A percentile compares a stretch with the other conserved stretches of the same genome.
Evolutionary conservation across 1,140 invertebrate genomes (phyloP).

Genomic region (Drosophila kurseongensis): DNA sequence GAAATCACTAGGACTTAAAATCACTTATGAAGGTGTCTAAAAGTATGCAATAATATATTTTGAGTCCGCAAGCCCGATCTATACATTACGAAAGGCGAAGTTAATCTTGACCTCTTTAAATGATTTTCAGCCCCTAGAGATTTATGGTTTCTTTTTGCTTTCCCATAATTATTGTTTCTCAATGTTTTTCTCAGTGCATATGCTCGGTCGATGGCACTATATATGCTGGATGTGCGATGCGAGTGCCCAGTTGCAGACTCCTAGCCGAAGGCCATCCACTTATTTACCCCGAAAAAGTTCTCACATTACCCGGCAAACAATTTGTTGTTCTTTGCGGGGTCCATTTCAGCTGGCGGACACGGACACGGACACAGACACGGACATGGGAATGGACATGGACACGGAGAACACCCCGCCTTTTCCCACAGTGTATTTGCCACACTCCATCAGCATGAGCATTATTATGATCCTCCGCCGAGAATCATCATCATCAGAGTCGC

Average conservation of each 20-base stretch:
- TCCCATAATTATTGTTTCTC: too few relatives aligned
- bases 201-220: not conserved
- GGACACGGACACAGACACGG: not conserved
- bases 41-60: too few relatives aligned
- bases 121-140: too few relatives aligned
- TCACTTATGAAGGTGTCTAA: too few relatives aligned
- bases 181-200: slow-evolving; percentile 7
- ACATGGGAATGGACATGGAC: not conserved
- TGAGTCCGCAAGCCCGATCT: too few relatives aligned
- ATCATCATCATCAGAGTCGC: slow-evolving; percentile 35
- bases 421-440: slow-evolving; percentile 21
- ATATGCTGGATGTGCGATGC: not conserved
- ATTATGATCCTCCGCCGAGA: slow-evolving; percentile 24
- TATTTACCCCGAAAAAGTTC: slow-evolving; percentile 74
- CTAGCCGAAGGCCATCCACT: slow-evolving; percentile 61
- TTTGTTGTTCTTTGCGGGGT: slow-evolving; percentile 25
- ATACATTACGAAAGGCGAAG: too few relatives aligned
- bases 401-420: not conserved
- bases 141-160: too few relatives aligned
- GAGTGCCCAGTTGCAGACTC: slow-evolving; percentile 25
- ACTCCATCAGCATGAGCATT: slow-evolving; percentile 13
- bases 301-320: slow-evolving; percentile 67
- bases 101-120: too few relatives aligned
- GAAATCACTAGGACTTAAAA: too few relatives aligned
- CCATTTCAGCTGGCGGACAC: slow-evolving; percentile 42